Conservation (phyloP, 2,888 invertebrate species). For the Tetragonisca angustula region DNA sequence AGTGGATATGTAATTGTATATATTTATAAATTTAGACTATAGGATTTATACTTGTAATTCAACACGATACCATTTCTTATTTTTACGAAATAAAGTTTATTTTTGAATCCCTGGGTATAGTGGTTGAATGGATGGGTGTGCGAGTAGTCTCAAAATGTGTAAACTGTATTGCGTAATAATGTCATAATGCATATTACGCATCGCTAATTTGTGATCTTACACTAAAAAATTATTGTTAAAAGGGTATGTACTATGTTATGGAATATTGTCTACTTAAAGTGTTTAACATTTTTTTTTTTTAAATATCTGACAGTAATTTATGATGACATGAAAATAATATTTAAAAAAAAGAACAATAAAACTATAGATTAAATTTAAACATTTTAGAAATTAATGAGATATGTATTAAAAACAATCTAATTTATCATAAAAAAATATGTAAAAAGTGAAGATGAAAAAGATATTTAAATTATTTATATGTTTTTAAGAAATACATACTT, state of each 20-base stretch:
- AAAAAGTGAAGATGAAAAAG: constrained; percentile 39
- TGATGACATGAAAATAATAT: constrained; percentile 32
- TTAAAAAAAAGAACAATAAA: constrained; percentile 20
- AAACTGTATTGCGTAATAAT: constrained; percentile 61
- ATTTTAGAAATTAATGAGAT: constrained; percentile 22
- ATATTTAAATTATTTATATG: constrained; percentile 57
- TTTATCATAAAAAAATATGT: constrained; percentile 37
- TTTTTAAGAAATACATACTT: constrained; percentile 40
- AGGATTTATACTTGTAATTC: constrained; percentile 82
- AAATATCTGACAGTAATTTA: constrained; percentile 51
- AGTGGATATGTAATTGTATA: constrained; percentile 80
- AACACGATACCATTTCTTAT: constrained; percentile 80
- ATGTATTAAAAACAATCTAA: constrained; percentile 36
- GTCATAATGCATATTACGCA: constrained; percentile 56
- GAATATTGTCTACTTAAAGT: constrained; percentile 41
- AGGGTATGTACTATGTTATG: constrained; percentile 38
- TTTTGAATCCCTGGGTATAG: constrained; percentile 77
- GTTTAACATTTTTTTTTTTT: constrained; percentile 36
- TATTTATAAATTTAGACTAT: constrained; percentile 81
- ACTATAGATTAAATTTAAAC: constrained; percentile 25
- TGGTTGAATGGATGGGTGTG: constrained; percentile 74
- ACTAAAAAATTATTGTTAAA: constrained; percentile 61
- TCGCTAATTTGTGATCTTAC: constrained; percentile 68
- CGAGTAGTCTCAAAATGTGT: constrained; percentile 67
- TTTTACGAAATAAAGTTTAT: constrained; percentile 82